These are phyloP conservation scores for Adelognathus sp. DNA, from an alignment of 2,888 invertebrate genomes.

Conservation along the genomic window DNA sequence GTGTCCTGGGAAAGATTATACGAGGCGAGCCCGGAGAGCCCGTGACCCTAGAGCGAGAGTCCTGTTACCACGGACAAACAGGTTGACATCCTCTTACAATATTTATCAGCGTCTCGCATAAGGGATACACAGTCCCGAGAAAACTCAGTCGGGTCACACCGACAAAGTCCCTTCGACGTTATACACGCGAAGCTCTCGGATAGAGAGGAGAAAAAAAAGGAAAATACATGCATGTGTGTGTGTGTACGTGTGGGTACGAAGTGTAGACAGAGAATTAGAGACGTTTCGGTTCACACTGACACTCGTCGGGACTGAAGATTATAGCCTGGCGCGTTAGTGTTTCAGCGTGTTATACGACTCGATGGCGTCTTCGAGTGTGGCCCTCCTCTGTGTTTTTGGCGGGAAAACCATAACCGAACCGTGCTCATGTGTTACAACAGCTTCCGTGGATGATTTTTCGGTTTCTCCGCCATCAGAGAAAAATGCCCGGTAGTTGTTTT, in stretches of 20 bases:
- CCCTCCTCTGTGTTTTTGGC: conserved; percentile 48
- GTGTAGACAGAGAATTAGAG: conserved; percentile 25
- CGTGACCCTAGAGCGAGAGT: conserved; percentile 49
- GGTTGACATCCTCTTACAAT: conserved; percentile 68
- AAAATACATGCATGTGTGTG: not conserved
- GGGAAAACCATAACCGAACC: conserved; percentile 53
- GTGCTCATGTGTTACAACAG: not conserved
- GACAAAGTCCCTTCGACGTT: not conserved
- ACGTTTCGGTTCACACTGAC: conserved; percentile 22
- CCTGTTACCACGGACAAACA: conserved; percentile 65
- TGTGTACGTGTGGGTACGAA: too few relatives aligned
- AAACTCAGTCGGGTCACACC: conserved; percentile 18
- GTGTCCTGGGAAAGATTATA: conserved; percentile 61
- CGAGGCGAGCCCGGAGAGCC: conserved; percentile 17
- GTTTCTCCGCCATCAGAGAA: not conserved
- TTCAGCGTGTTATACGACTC: not conserved
- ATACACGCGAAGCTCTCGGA: conserved; percentile 14
- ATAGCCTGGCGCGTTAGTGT: not conserved
- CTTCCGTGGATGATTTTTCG: conserved; percentile 28
- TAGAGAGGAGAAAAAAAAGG: not conserved
- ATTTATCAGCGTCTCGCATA: conserved; percentile 64
- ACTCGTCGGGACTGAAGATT: not conserved
- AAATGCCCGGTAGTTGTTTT: conserved; percentile 16
- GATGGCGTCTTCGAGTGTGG: conserved; percentile 36
- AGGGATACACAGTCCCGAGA: conserved; percentile 3